Percentiles rank a stretch among this genome's conserved stretches.
These are phyloP conservation scores for Ceuthmochares aereus DNA, from an alignment of 2,113 vertebrate species.

Conservation along the genomic window DNA sequence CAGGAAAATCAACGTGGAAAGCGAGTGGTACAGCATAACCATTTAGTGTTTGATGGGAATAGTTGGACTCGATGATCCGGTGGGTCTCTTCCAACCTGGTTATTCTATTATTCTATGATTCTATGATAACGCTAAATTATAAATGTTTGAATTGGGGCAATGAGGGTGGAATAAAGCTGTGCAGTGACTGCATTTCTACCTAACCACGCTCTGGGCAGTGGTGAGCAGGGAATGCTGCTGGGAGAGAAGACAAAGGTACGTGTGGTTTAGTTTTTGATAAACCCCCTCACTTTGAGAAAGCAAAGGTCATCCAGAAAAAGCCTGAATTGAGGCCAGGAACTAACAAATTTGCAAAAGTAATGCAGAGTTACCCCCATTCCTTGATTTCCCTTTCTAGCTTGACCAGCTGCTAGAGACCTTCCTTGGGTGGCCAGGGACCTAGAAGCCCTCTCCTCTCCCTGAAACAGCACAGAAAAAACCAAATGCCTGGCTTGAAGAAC, in stretches of 20 bases:
- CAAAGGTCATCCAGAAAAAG: neutral
- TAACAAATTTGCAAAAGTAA: neutral
- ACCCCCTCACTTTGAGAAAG: rapidly evolving
- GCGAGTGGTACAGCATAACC: rapidly evolving
- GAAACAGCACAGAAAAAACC: neutral
- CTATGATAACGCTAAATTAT: rapidly evolving
- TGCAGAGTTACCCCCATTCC: rapidly evolving
- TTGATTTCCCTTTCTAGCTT: neutral
- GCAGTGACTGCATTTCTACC: rapidly evolving
- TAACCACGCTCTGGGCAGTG: rapidly evolving
- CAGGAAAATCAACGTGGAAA: neutral
- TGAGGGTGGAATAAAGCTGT: neutral
- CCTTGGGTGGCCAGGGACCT: no score
- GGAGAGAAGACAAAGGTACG: rapidly evolving
- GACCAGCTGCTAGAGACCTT: neutral
- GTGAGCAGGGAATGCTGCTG: neutral
- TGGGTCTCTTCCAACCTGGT: no score
- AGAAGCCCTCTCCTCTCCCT: neutral
- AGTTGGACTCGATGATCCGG: no score
- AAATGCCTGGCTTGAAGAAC: neutral
- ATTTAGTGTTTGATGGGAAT: no score
- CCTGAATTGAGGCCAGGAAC: neutral
- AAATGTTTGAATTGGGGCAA: rapidly evolving
- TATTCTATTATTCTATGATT: no score
- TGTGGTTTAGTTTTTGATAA: neutral